Evolutionary conservation across 2,888 invertebrate species (phyloP), one percentile per base, ranked within the genome.

Genomic region (Alloplasta piceator): DNA sequence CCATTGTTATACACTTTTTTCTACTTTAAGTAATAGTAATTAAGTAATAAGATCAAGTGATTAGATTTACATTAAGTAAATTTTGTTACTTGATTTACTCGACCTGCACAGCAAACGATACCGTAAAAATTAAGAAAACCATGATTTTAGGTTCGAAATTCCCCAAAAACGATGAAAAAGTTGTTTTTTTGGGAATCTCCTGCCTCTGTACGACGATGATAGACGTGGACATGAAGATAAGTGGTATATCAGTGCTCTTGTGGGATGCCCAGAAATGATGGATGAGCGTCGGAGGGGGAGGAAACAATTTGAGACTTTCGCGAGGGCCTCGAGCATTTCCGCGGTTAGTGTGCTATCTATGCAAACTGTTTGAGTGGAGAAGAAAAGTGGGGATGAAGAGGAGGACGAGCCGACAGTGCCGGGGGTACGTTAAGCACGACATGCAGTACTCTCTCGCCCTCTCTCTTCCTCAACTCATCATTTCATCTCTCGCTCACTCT

Each of bases 261-360:
- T 6, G 10, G 52, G 16, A 10, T 52, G 38, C 61, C 39, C 48
- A 68, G 64, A 75, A 76, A 73, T 77, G 73, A 81, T 81, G 73
- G 48, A 81, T 70, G 77, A 80, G 68, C 41, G 46, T 52, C 64
- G 68, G 6, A 43, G 43, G 7, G 6, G 43, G 6, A 12, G 77
- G 70, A 81, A 81, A 81, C 77, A 81, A 77, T 81, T 81, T 77
- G 73, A 60, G 64, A 67, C 77, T 77, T 52, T 73, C 72, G 77
- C 64, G 76, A 71, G 66, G 52, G 68, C 72, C 67, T 72, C 72
- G 76, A 80, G 77, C 80, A 77, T 81, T 68, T 77, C 77, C 70
- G 80, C 77, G 80, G 75, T 70, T 73, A 73, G 74, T 73, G 77
- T 60, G 73, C 71, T 82, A 83, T 83, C 81, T 84, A 85, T 85